These are phyloP conservation scores for Porites lobata DNA, from an alignment of 92 coral and sea anemone species.

Conservation along the genomic window DNA sequence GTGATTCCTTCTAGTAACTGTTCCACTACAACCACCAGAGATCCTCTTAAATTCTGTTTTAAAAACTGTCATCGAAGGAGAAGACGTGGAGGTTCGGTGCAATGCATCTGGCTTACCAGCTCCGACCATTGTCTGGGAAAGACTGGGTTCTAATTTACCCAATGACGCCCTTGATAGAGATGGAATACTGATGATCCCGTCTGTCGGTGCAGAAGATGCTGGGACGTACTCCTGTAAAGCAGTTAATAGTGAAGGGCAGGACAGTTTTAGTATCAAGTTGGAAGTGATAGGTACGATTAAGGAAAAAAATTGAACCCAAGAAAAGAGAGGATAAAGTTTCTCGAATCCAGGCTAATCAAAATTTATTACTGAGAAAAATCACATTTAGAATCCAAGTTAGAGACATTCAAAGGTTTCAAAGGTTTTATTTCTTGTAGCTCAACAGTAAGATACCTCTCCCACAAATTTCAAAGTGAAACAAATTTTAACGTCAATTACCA, in stretches of 20 bases:
- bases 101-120: slow-evolving; percentile 84
- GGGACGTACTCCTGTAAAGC: slow-evolving; percentile 64
- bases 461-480: no score
- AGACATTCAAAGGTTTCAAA: no score
- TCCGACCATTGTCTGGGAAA: slow-evolving; percentile 75
- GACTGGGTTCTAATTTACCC: slow-evolving; percentile 70
- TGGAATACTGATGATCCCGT: slow-evolving; percentile 70
- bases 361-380: no score
- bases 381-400: no score
- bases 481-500: no score
- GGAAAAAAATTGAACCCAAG: neutral
- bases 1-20: slow-evolving; percentile 39
- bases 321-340: neutral
- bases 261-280: slow-evolving; percentile 61
- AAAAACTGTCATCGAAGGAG: slow-evolving; percentile 58
- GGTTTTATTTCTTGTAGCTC: no score
- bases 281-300: slow-evolving; percentile 77
- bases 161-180: slow-evolving; percentile 50
- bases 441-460: no score
- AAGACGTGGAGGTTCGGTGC: slow-evolving; percentile 68
- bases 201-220: slow-evolving; percentile 70
- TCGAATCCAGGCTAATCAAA: neutral
- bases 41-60: slow-evolving; percentile 53
- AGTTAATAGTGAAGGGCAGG: slow-evolving; percentile 35
- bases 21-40: slow-evolving; percentile 71